Base-by-base conservation (phyloP, 2,797 vertebrate species). In the Tarsius wallacei region DNA sequence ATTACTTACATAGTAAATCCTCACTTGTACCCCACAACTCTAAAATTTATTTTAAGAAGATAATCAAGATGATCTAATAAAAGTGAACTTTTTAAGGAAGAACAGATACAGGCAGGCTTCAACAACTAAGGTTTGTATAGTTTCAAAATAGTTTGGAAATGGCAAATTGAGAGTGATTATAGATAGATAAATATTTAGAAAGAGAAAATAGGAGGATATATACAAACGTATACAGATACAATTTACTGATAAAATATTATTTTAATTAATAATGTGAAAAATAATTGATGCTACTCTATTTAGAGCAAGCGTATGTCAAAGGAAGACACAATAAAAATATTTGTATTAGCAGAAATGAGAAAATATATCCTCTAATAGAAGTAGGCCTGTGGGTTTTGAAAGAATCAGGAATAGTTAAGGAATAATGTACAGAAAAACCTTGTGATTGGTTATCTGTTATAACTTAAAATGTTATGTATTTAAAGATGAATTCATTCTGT, bases 51-150 rank as follows among this genome's bases (percentile, higher is more conserved):
- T 42, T 42, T 42, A 42, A 59, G 51, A 85, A 63, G 97, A 98
- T 93, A 36, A 61, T 97, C 91, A 98, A 98, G 96, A 96, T 84
- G 0, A 26, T 94, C 97, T 97, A 94, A 93, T 91, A 97, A 96
- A 96, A 96, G 96, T 98, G 97, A 98, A 85, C 26, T 84, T 14
- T 63, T 90, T 86, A 97, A 97, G 96, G 97, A 26, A 95, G 91
- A 97, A 98, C 78, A 95, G 86, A 14, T 70, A n/a, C 28, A 36
- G 68, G 17, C 2, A 68, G 17, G 10, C 3, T 42, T 7, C 4
- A 81, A 42, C 2, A 70, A 68, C 21, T 36, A 11, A 2, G 17
- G 53, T 63, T 71, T n/a, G 2, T 21, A 21, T 53, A 33, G 11
- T 66, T 33, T 6, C 47, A 91, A 95, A 87, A 36, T 42, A 57